Evolutionary conservation across 2,888 invertebrate species (phyloP).

Genomic region (Calameuta pallipes): DNA sequence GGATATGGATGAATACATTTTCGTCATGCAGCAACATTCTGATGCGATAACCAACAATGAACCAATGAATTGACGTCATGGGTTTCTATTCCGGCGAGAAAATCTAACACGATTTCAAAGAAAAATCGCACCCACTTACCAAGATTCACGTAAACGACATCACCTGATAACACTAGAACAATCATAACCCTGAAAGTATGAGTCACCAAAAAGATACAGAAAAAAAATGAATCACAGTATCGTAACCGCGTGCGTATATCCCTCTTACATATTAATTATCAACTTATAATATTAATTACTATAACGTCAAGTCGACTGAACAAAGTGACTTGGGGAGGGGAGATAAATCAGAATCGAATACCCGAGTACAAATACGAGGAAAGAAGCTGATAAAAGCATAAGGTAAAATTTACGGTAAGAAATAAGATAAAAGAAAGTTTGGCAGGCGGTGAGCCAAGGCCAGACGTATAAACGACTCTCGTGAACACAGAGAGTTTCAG

Average conservation of each 20-base stretch:
- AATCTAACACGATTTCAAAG: not conserved
- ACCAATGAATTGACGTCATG: not conserved
- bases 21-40: not conserved
- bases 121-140: not conserved
- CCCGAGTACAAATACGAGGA: not conserved
- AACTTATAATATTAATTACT: not conserved
- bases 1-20: not conserved
- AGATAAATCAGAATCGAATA: not conserved
- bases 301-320: not conserved
- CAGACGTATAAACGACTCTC: not conserved
- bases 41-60: not conserved
- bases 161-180: not conserved
- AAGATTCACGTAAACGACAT: not conserved
- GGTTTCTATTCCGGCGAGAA: not conserved
- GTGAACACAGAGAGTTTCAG: not conserved
- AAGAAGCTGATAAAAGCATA: not conserved
- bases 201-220: not conserved
- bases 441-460: not conserved
- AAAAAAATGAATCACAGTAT: not conserved
- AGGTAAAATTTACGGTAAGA: not conserved
- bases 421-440: not conserved
- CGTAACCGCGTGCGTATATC: not conserved
- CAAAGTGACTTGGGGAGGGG: not conserved
- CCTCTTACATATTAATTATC: not conserved
- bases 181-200: not conserved